These are phyloP conservation scores for Eupithecia centaureata DNA, from an alignment of 2,888 invertebrate genomes.

Conservation along the genomic window DNA sequence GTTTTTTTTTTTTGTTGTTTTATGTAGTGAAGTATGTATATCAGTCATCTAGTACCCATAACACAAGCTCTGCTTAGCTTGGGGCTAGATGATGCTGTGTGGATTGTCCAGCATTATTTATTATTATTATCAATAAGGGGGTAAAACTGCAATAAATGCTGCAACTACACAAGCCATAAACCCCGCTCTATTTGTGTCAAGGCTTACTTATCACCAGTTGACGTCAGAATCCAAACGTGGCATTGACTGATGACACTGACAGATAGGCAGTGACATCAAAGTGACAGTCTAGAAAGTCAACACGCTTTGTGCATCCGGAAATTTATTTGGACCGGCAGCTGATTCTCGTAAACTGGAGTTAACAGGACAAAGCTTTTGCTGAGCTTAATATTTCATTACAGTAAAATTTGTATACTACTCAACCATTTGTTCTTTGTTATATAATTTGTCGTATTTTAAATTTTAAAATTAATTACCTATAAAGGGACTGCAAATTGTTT, in stretches of 20 bases:
- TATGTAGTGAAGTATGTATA: no score
- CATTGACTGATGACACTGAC: conserved; percentile 22
- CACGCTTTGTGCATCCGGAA: conserved; percentile 6
- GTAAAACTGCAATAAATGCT: background rate
- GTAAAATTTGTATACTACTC: background rate
- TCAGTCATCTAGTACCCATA: background rate
- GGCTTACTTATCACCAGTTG: background rate
- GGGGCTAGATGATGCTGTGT: no score
- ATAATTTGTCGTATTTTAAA: no score
- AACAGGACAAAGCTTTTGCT: background rate
- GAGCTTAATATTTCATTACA: background rate
- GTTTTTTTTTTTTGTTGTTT: no score
- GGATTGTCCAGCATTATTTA: no score
- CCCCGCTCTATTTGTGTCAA: background rate
- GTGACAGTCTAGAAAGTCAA: conserved; percentile 4
- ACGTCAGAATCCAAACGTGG: background rate
- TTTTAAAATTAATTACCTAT: no score
- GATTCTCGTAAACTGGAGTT: background rate
- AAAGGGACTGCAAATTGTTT: no score
- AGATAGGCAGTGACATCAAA: background rate
- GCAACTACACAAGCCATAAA: background rate
- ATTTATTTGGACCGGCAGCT: background rate
- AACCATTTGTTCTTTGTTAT: no score
- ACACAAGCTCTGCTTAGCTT: no score
- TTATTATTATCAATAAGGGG: no score